Evolutionary conservation across 2,888 invertebrate genomes (phyloP).

Genomic region (Erebia palarica): DNA sequence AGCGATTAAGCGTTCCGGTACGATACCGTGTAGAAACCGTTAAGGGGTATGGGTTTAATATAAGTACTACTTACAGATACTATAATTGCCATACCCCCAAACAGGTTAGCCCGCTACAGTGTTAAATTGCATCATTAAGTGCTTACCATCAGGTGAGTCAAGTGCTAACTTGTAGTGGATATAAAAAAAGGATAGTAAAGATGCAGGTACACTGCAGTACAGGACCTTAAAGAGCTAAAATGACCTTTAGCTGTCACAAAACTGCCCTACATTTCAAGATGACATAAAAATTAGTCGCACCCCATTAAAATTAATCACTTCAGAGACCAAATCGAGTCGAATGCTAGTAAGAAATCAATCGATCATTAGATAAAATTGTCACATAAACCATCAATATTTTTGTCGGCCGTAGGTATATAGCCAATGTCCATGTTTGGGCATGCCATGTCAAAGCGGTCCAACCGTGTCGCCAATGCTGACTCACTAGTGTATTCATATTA

Average conservation of each 20-base stretch:
- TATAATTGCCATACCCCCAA: too few species aligned
- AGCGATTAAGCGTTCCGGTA: too few species aligned
- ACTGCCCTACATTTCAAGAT: slow-evolving; percentile 16
- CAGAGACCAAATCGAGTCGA: slow-evolving; percentile 24
- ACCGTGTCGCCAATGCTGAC: slow-evolving; percentile 37
- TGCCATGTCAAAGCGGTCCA: slow-evolving; percentile 29
- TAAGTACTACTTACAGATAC: too few species aligned
- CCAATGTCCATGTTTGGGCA: slow-evolving; percentile 42
- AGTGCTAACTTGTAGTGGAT: too few species aligned
- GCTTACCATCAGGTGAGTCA: too few species aligned
- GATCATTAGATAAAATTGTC: slow-evolving; percentile 39
- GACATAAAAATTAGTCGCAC: slow-evolving; percentile 21
- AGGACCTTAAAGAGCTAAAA: background rate
- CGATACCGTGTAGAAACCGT: too few species aligned
- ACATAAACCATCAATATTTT: slow-evolving; percentile 45
- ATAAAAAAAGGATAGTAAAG: background rate
- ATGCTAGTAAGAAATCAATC: slow-evolving; percentile 39
- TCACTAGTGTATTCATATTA: slow-evolving; percentile 40
- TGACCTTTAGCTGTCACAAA: slow-evolving; percentile 1
- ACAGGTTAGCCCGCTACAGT: too few species aligned
- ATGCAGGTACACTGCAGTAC: background rate
- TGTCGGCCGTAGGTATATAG: slow-evolving; percentile 40
- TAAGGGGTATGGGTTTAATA: too few species aligned
- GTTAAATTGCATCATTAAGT: too few species aligned
- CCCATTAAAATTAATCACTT: slow-evolving; percentile 29